These are phyloP conservation scores for Eulimnadia texana DNA, from an alignment of 1,140 invertebrate species.

Conservation along the genomic window DNA sequence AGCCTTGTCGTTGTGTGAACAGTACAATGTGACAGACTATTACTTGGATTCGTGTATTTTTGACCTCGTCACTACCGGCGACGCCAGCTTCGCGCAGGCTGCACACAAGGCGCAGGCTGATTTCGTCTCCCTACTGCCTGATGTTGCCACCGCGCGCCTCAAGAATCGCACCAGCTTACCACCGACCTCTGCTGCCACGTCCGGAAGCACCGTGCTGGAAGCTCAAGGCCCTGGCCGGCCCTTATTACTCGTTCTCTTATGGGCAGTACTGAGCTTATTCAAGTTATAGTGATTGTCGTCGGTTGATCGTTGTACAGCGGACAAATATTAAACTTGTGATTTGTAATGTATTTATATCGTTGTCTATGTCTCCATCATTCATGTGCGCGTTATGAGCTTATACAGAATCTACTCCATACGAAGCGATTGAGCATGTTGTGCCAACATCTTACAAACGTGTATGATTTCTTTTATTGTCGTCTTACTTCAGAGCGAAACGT, in stretches of 20 bases:
- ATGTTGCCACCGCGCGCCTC: not conserved
- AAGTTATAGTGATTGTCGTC: not conserved
- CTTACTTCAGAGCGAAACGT: no score
- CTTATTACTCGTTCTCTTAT: not conserved
- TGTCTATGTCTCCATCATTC: no score
- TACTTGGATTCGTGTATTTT: constrained; percentile 45
- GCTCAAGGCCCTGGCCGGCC: constrained; percentile 13
- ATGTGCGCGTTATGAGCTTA: no score
- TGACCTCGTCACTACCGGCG: constrained; percentile 40
- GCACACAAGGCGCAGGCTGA: constrained; percentile 37
- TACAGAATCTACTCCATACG: no score
- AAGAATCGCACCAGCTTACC: constrained; percentile 5
- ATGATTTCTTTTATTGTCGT: no score
- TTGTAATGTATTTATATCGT: no score
- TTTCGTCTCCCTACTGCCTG: constrained; percentile 8
- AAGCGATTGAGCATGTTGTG: no score
- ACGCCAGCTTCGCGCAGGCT: constrained; percentile 30
- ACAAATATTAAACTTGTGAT: no score
- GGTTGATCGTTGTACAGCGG: not conserved
- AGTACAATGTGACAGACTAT: constrained; percentile 34
- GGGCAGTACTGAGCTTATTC: constrained; percentile 3
- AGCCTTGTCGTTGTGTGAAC: constrained; percentile 27
- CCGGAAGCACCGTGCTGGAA: constrained; percentile 1
- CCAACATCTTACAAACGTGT: no score
- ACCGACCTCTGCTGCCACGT: not conserved